Conservation (phyloP, 2,888 invertebrate species). For the Cacoxenus indagator region DNA sequence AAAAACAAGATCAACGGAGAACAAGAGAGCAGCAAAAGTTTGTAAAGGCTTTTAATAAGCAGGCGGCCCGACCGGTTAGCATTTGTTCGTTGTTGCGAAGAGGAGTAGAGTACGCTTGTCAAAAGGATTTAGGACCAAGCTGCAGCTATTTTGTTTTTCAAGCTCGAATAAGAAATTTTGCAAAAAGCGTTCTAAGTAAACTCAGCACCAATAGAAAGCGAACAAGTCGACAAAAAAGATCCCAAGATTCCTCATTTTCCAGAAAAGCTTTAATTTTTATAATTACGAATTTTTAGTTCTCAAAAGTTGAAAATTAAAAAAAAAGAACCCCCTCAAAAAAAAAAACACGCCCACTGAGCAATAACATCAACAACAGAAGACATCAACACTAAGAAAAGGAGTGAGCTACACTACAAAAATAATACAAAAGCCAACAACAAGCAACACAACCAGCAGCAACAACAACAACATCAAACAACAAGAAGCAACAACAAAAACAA, state of each 20-base stretch:
- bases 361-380: not conserved
- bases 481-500: constrained; percentile 37
- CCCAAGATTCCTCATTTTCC: constrained; percentile 59
- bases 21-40: too few species aligned
- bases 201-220: constrained; percentile 25
- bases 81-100: too few species aligned
- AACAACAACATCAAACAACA: constrained; percentile 39
- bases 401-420: constrained; percentile 31
- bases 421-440: constrained; percentile 38
- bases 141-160: constrained; percentile 25
- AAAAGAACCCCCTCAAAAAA: constrained; percentile 32
- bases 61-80: too few species aligned
- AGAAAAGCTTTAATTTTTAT: constrained; percentile 58
- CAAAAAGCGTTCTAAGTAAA: constrained; percentile 15
- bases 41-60: too few species aligned
- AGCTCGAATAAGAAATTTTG: constrained; percentile 44
- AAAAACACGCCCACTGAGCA: constrained; percentile 45
- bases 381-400: constrained; percentile 19
- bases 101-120: too few species aligned
- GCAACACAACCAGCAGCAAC: constrained; percentile 45
- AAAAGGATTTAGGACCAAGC: constrained; percentile 38
- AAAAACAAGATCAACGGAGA: too few species aligned
- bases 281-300: constrained; percentile 56
- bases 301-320: constrained; percentile 59
- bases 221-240: constrained; percentile 46